These are phyloP conservation scores for Amphiprion ocellaris DNA, from an alignment of 2,113 vertebrate species.

Conservation along the genomic window DNA sequence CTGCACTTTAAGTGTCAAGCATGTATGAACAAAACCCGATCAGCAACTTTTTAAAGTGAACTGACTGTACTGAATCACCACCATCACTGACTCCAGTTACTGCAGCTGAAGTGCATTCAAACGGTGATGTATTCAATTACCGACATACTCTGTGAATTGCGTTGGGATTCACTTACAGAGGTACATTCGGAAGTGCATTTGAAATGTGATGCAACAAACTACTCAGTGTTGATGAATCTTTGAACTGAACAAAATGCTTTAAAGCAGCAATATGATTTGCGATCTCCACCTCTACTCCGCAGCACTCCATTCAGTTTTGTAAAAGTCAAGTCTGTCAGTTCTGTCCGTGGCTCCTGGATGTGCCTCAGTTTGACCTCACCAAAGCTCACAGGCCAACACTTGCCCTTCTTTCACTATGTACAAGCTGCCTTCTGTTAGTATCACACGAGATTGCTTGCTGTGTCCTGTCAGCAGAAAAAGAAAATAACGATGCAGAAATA, in stretches of 20 bases:
- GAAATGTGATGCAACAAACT: neutral
- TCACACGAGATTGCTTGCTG: neutral
- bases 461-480: neutral
- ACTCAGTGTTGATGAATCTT: neutral
- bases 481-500: neutral
- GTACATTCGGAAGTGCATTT: neutral
- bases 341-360: too few species aligned
- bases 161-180: neutral
- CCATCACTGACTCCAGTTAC: too few species aligned
- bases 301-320: neutral
- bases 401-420: neutral
- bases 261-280: too few species aligned
- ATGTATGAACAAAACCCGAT: too few species aligned
- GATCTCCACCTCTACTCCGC: neutral
- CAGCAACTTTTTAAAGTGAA: too few species aligned
- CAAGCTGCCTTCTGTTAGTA: neutral
- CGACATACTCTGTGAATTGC: neutral
- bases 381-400: neutral
- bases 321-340: neutral
- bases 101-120: too few species aligned
- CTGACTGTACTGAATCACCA: too few species aligned
- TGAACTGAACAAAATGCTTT: neutral
- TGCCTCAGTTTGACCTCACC: neutral
- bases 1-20: too few species aligned
- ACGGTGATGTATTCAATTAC: too few species aligned